These are phyloP conservation scores for Linnaemya vulpina DNA, from an alignment of 2,888 invertebrate species.

Conservation along the genomic window DNA sequence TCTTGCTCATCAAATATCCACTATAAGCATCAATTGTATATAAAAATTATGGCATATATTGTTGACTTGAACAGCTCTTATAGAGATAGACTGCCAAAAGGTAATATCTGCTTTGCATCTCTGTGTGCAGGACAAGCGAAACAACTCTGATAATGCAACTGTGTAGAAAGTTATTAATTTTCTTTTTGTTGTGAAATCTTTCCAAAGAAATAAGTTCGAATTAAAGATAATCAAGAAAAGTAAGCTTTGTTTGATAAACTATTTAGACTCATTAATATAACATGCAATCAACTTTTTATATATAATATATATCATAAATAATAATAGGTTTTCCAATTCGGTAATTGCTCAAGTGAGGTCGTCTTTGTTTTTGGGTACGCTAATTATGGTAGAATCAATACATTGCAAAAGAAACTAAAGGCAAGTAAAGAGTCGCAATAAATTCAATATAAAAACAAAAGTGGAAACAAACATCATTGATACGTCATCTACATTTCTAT, in stretches of 20 bases:
- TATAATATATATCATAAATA: not conserved
- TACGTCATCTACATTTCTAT: slow-evolving; percentile 43
- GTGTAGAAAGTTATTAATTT: slow-evolving; percentile 61
- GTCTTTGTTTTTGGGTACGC: slow-evolving; percentile 46
- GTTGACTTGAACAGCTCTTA: not conserved
- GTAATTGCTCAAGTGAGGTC: slow-evolving; percentile 34
- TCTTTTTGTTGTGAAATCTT: slow-evolving; percentile 65
- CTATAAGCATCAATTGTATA: too few species aligned
- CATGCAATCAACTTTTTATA: not conserved
- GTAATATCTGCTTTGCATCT: not conserved
- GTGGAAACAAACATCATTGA: slow-evolving; percentile 42
- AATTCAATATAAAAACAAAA: slow-evolving; percentile 60
- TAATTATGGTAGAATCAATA: slow-evolving; percentile 31
- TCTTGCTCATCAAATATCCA: too few species aligned
- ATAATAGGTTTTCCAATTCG: not conserved
- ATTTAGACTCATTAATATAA: not conserved
- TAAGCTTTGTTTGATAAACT: slow-evolving; percentile 37
- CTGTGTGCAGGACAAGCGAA: not conserved
- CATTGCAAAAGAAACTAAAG: slow-evolving; percentile 19
- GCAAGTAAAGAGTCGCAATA: slow-evolving; percentile 49
- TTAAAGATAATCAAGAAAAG: slow-evolving; percentile 40
- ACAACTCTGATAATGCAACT: slow-evolving; percentile 31
- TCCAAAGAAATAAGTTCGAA: slow-evolving; percentile 20
- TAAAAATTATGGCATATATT: too few species aligned
- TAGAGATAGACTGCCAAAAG: not conserved